Evolutionary conservation across 2,113 vertebrate genomes (phyloP).

Genomic region (Tupaia tana): DNA sequence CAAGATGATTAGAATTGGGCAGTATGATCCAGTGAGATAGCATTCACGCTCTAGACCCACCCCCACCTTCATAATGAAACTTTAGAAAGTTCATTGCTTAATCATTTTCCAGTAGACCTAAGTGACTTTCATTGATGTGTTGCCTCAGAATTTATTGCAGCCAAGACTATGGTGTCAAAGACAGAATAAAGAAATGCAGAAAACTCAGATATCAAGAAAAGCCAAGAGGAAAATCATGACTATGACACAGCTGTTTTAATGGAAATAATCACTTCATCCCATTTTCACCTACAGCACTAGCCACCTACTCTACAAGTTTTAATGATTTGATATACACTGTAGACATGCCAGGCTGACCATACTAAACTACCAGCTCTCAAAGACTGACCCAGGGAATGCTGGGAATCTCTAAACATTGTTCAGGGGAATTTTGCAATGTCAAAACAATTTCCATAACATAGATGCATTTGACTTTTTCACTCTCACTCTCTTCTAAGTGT

Average conservation of each 20-base stretch:
- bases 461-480: background rate
- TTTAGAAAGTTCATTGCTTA: slow-evolving; percentile 49
- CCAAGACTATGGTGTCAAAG: background rate
- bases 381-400: background rate
- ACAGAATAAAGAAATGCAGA: background rate
- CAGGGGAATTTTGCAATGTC: slow-evolving; percentile 8
- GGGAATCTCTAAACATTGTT: background rate
- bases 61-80: slow-evolving; percentile 5
- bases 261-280: background rate
- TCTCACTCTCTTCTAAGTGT: background rate
- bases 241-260: background rate
- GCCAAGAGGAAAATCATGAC: background rate
- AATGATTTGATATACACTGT: background rate
- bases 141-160: slow-evolving; percentile 45
- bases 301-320: background rate
- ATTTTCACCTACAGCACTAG: background rate
- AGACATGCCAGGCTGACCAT: too few species aligned
- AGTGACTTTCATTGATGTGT: background rate
- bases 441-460: background rate
- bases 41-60: background rate
- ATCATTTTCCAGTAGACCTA: slow-evolving; percentile 45
- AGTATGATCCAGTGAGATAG: background rate
- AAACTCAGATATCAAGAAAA: background rate
- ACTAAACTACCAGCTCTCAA: background rate
- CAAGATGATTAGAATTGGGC: background rate